These are phyloP conservation scores for Andrena bucephala DNA, from an alignment of 2,888 invertebrate genomes.

Conservation along the genomic window DNA sequence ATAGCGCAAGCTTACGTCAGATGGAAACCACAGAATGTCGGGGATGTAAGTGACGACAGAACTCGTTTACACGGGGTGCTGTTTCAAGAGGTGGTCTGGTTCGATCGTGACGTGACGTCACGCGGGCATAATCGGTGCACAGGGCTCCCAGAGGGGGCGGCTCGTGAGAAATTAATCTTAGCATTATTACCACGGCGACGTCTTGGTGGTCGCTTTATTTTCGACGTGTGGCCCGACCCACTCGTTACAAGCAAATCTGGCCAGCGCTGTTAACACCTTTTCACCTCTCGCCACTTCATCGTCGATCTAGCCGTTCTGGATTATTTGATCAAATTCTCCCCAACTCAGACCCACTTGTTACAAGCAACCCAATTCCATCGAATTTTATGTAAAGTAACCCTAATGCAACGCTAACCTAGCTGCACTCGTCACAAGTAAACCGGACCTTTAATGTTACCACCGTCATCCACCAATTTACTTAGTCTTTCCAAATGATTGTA, in stretches of 20 bases:
- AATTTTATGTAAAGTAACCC: no score
- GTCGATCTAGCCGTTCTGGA: slow-evolving; percentile 18
- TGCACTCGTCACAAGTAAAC: no score
- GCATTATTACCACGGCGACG: slow-evolving; percentile 73
- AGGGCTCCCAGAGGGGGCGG: slow-evolving; percentile 49
- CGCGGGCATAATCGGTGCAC: slow-evolving; percentile 60
- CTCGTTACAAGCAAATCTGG: slow-evolving; percentile 61
- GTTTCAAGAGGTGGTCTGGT: neutral
- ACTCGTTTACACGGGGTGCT: neutral
- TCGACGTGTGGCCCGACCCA: slow-evolving; percentile 57
- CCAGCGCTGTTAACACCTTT: slow-evolving; percentile 59
- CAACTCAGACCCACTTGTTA: no score
- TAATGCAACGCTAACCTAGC: no score
- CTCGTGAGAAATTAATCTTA: slow-evolving; percentile 76
- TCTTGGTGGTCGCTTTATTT: slow-evolving; percentile 65
- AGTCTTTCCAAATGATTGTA: slow-evolving; percentile 21
- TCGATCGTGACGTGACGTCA: slow-evolving; percentile 61
- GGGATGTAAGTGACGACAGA: no score
- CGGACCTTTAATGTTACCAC: no score
- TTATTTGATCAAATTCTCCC: no score
- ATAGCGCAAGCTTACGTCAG: no score
- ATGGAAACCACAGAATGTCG: no score
- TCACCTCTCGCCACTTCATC: slow-evolving; percentile 29
- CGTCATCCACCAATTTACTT: neutral
- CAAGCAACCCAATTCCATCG: no score